Conservation (phyloP, 2,113 vertebrate species). For the Cariama cristata region DNA sequence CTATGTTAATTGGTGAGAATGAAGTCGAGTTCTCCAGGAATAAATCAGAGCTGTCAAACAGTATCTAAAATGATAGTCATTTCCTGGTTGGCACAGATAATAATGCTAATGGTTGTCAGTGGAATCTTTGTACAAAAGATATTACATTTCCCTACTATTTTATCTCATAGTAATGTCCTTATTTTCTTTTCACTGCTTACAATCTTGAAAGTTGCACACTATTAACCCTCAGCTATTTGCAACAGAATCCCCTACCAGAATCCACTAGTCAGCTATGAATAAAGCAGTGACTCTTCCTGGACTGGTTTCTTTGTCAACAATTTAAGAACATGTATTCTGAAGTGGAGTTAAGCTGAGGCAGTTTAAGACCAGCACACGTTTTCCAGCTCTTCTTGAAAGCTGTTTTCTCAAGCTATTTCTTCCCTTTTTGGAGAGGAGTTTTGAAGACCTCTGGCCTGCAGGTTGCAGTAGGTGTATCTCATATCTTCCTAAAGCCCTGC, state of each 20-base stretch:
- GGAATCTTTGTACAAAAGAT: slow-evolving; percentile 26
- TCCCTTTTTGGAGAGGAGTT: not conserved
- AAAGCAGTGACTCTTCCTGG: not conserved
- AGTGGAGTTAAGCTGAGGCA: not conserved
- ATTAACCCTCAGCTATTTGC: slow-evolving; percentile 1
- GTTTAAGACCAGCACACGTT: not conserved
- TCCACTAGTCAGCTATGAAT: not conserved
- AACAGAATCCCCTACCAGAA: not conserved
- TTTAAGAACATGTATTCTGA: not conserved
- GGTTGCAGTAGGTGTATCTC: not conserved
- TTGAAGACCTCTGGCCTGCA: not conserved
- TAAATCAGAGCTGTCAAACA: slow-evolving; percentile 62
- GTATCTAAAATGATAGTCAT: slow-evolving; percentile 47
- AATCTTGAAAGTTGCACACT: not conserved
- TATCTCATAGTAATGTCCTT: slow-evolving; percentile 12
- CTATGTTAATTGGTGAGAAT: slow-evolving; percentile 56
- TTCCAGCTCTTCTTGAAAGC: not conserved
- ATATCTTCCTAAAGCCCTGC: not conserved
- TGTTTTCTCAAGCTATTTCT: not conserved
- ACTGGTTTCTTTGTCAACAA: not conserved
- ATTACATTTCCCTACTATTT: slow-evolving; percentile 31
- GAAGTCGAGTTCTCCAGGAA: slow-evolving; percentile 26
- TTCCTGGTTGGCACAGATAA: slow-evolving; percentile 59
- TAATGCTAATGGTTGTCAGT: slow-evolving; percentile 40
- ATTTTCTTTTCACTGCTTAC: slow-evolving; percentile 32